These are phyloP conservation scores for Parazoanthus swiftii DNA, from an alignment of 92 coral and sea anemone species.

Conservation along the genomic window DNA sequence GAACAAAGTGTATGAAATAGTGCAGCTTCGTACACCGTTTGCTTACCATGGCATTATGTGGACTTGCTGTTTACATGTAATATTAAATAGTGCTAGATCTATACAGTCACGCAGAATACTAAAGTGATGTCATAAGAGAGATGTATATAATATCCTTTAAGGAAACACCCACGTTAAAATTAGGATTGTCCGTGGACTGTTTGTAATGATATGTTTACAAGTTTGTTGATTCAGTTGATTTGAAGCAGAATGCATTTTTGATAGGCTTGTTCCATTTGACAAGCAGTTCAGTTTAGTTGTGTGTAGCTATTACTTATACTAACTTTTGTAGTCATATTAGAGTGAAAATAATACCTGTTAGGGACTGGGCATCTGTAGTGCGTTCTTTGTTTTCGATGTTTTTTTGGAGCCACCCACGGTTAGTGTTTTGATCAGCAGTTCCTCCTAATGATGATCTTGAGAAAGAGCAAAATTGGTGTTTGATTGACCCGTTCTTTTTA, in stretches of 20 bases:
- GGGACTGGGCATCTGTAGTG: neutral
- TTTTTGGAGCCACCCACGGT: neutral
- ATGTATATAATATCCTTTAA: slow-evolving; percentile 4
- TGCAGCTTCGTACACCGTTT: neutral
- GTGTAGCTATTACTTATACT: neutral
- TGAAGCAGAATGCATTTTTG: neutral
- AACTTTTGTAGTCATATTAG: neutral
- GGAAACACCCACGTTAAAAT: neutral
- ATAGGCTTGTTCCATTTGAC: slow-evolving; percentile 19
- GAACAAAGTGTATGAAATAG: neutral
- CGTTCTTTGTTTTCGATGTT: neutral
- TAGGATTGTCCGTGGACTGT: neutral
- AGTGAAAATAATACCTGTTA: slow-evolving; percentile 20
- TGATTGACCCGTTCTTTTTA: neutral
- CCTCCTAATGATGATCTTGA: neutral
- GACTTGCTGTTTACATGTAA: neutral
- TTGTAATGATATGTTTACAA: neutral
- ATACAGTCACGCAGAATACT: neutral
- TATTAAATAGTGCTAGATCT: neutral
- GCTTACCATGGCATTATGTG: neutral
- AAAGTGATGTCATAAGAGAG: neutral
- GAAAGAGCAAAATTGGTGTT: neutral
- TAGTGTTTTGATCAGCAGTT: neutral
- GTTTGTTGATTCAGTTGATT: slow-evolving; percentile 14
- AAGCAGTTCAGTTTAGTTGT: slow-evolving; percentile 21